phyloP scores from a whole-genome alignment of 2,797 vertebrate species.

The Mormyrus hasselquistii region DNA sequence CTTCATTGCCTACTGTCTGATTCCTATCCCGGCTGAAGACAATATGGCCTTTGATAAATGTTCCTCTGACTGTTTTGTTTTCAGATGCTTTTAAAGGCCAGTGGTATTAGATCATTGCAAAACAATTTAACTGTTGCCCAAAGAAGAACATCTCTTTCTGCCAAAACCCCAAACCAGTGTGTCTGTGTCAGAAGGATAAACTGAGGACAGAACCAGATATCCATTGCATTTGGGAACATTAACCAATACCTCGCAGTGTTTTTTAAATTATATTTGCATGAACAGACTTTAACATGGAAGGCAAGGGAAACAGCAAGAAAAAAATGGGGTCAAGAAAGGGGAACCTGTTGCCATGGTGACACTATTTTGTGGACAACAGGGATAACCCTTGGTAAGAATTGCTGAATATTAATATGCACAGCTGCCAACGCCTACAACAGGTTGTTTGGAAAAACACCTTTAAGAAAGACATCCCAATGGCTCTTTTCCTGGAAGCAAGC shows the following conservation, averaged over 20 bases:
- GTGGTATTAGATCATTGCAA: slow-evolving; percentile 1
- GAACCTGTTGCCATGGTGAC: not conserved
- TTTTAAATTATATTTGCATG: not conserved
- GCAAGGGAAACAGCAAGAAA: not conserved
- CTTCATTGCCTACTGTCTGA: not conserved
- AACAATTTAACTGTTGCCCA: not conserved
- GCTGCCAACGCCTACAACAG: not conserved
- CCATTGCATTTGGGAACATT: not conserved
- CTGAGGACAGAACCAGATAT: not conserved
- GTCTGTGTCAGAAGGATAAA: slow-evolving; percentile 3
- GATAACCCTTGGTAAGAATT: not conserved
- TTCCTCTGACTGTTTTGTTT: not conserved
- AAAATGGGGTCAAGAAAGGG: not conserved
- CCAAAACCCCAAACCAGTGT: not conserved
- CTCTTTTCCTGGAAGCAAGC: not conserved
- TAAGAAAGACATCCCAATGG: not conserved
- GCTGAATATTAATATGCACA: not conserved
- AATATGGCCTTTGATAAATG: slow-evolving; percentile 10
- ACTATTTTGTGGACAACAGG: not conserved
- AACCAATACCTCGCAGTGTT: not conserved
- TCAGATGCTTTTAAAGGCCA: slow-evolving; percentile 2
- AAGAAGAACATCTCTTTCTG: not conserved
- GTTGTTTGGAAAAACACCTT: slow-evolving; percentile 11
- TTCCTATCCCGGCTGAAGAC: not conserved
- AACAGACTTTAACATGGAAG: not conserved